Base-by-base conservation (phyloP, 2,113 vertebrate genomes). In the Archocentrus centrarchus region DNA sequence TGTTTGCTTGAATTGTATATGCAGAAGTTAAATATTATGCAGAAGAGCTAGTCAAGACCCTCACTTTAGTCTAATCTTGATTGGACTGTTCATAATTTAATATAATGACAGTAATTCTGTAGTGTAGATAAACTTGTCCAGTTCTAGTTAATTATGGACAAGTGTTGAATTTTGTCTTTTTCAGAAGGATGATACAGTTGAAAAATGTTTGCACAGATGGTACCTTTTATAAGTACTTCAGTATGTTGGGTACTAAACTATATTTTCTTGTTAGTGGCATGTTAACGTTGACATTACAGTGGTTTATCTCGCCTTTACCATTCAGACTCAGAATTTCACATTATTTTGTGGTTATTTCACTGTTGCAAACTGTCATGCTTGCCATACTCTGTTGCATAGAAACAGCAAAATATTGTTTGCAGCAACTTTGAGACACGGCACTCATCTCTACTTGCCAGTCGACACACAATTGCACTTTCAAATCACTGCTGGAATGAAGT, bases 401-500 rank as follows among this genome's bases (percentile, higher is more conserved):
- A 62, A 59, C 18, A 2, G 11, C 63, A 50, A n/a, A n/a, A 59
- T 24, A 15, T 64, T 75, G 68, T 85, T 77, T 60, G 7, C 7
- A 15, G 55, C 11, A 83, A 81, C 60, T 80, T 76, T 73, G 73
- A 68, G 39, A 73, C 35, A 35, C 27, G n/a, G 39, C 58, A 10
- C 68, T 84, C 61, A 44, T 73, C 68, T 73, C 20, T 47, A n/a
- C 47, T 73, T 47, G 37, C 77, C 58, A 81, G 50, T 78, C 58
- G 55, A 68, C 24, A 47, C 58, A 53, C 78, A 60, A 59, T 77
- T 63, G 47, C 75, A 63, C 81, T 86, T 75, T 82, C 22, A 75
- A 75, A 78, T 86, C 59, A 50, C 59, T 59, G 22, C 27, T 82
- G 73, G 82, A 78, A 80, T 83, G 61, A 82, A 75, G 63, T 75